Conservation (phyloP, 2,113 vertebrate species). For the Brachypteracias leptosomus region DNA sequence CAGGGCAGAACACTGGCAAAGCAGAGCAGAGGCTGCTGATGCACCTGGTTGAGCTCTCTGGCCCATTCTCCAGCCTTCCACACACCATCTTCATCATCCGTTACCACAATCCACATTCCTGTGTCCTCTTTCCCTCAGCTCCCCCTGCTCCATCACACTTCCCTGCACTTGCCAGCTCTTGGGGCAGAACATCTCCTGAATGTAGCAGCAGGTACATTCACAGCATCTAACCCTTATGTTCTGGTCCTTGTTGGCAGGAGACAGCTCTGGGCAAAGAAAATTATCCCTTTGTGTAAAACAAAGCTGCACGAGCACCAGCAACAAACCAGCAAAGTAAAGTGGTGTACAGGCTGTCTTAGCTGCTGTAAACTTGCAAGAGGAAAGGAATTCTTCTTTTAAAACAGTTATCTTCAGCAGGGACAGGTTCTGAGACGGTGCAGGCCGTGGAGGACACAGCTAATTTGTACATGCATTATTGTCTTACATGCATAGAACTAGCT, state of each 20-base stretch:
- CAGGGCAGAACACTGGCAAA: background rate
- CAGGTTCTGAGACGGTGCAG: background rate
- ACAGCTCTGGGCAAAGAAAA: background rate
- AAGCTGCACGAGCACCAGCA: background rate
- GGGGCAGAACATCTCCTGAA: background rate
- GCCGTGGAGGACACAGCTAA: background rate
- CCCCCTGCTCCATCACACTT: background rate
- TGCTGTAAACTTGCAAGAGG: background rate
- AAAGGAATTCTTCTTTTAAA: background rate
- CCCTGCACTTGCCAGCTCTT: background rate
- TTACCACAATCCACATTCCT: background rate
- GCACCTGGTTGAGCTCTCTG: background rate
- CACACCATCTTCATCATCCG: background rate
- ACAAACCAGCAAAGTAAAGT: background rate
- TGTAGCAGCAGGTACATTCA: background rate
- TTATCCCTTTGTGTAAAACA: background rate
- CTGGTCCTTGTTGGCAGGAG: background rate
- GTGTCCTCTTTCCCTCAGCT: background rate
- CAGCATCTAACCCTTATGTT: background rate
- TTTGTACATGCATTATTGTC: background rate
- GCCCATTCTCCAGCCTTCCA: background rate
- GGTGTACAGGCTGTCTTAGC: background rate
- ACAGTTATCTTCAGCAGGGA: background rate
- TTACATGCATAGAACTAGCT: background rate
- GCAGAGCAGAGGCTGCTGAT: background rate